These are phyloP conservation scores for Corbicula japonica DNA, from an alignment of 2,888 invertebrate species.

Conservation along the genomic window DNA sequence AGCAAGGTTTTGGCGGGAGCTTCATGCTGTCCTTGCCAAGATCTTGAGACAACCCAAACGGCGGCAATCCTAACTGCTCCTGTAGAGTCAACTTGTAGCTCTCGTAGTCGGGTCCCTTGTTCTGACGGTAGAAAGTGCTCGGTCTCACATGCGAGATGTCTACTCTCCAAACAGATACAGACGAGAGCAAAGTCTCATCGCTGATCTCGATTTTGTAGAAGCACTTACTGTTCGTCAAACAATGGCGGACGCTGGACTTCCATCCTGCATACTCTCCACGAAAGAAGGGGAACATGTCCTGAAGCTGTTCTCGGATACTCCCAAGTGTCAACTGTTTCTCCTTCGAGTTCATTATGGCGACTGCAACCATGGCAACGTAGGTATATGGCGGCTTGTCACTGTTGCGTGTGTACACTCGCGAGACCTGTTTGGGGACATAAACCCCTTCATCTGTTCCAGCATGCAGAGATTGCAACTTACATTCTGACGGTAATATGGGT, in stretches of 20 bases:
- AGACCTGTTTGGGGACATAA: too few species aligned
- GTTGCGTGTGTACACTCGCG: slow-evolving; percentile 5
- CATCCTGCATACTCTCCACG: slow-evolving; percentile 71
- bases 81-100: slow-evolving; percentile 22
- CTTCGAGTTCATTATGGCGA: slow-evolving; percentile 68
- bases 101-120: neutral
- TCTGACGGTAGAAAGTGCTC: slow-evolving; percentile 18
- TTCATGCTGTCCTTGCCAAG: neutral
- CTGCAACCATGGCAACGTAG: slow-evolving; percentile 74
- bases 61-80: slow-evolving; percentile 45
- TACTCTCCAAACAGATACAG: slow-evolving; percentile 22
- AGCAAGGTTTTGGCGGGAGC: slow-evolving; percentile 27
- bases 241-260: slow-evolving; percentile 76
- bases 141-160: slow-evolving; percentile 21
- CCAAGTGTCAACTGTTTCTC: slow-evolving; percentile 63
- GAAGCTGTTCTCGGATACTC: slow-evolving; percentile 63
- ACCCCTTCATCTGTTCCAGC: too few species aligned
- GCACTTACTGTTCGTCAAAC: slow-evolving; percentile 68
- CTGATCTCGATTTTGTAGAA: slow-evolving; percentile 62
- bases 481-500: too few species aligned
- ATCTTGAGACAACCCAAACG: neutral
- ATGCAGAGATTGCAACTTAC: too few species aligned
- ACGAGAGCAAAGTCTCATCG: neutral
- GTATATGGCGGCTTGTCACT: slow-evolving; percentile 76
- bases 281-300: slow-evolving; percentile 76